Conservation (phyloP, 1,140 invertebrate species). For the Psix sp. region DNA sequence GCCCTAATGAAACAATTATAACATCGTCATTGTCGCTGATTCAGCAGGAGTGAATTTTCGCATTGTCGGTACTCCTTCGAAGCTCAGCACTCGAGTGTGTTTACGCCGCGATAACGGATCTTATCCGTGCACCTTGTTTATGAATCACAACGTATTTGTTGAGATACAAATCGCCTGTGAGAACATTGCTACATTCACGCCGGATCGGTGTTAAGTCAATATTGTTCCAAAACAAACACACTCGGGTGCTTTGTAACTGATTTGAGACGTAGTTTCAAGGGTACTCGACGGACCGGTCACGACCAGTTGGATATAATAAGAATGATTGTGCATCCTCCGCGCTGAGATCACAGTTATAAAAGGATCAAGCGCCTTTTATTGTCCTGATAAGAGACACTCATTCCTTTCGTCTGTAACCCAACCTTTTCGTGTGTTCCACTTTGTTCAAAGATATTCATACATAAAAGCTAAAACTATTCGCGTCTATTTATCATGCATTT, state of each 20-base stretch:
- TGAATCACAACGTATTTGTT: slow-evolving; percentile 33
- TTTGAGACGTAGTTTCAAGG: background rate
- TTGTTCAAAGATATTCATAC: no score
- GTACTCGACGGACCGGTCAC: slow-evolving; percentile 8
- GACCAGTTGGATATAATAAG: slow-evolving; percentile 3
- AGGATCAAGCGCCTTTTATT: no score
- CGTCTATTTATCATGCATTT: no score
- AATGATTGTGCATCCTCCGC: slow-evolving; percentile 11
- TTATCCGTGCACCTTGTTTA: slow-evolving; percentile 12
- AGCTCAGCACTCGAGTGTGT: slow-evolving; percentile 6
- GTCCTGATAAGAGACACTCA: no score
- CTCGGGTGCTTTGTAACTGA: slow-evolving; percentile 8
- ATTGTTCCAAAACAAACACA: slow-evolving; percentile 27
- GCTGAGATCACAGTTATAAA: no score
- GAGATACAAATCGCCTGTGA: slow-evolving; percentile 19
- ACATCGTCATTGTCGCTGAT: slow-evolving; percentile 7
- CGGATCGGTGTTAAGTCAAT: slow-evolving; percentile 30
- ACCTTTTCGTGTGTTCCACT: no score
- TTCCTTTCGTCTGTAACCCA: no score
- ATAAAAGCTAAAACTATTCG: no score
- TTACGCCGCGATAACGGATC: slow-evolving; percentile 18
- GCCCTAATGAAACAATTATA: slow-evolving; percentile 52
- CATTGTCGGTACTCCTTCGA: no score
- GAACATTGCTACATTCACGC: slow-evolving; percentile 8
- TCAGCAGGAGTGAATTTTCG: background rate